Evolutionary conservation across 2,888 invertebrate genomes (phyloP).

Genomic region (Orthonevra nobilis): DNA sequence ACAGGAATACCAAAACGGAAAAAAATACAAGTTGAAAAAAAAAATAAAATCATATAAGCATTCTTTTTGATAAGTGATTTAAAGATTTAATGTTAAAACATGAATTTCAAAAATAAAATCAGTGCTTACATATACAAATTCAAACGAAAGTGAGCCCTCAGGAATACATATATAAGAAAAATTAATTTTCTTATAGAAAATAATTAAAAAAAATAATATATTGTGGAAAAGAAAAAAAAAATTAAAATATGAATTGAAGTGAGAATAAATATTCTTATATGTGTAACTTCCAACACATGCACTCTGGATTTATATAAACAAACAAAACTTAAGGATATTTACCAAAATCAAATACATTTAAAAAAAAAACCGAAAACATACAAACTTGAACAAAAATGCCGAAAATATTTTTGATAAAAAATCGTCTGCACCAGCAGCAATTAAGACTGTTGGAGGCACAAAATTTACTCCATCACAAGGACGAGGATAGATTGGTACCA

Average conservation of each 20-base stretch:
- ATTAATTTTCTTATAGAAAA: slow-evolving; percentile 40
- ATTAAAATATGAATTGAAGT: slow-evolving; percentile 52
- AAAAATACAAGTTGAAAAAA: slow-evolving; percentile 48
- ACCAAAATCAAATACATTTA: slow-evolving; percentile 20
- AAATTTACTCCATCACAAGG: slow-evolving; percentile 87
- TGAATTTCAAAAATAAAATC: slow-evolving; percentile 62
- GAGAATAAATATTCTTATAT: slow-evolving; percentile 32
- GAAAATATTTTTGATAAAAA: slow-evolving; percentile 95
- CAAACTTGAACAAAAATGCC: slow-evolving; percentile 84
- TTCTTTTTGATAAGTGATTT: no score
- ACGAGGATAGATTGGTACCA: slow-evolving; percentile 83
- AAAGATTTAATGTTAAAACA: slow-evolving; percentile 49
- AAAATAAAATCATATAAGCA: slow-evolving; percentile 30
- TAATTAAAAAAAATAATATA: slow-evolving; percentile 43
- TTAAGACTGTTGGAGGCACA: slow-evolving; percentile 90
- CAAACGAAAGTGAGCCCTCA: slow-evolving; percentile 67
- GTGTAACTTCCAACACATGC: slow-evolving; percentile 72
- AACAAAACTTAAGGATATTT: slow-evolving; percentile 28
- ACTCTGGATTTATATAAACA: slow-evolving; percentile 75
- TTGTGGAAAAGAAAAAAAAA: slow-evolving; percentile 35
- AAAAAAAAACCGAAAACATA: slow-evolving; percentile 39
- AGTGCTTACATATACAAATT: slow-evolving; percentile 60
- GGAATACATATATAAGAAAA: slow-evolving; percentile 29
- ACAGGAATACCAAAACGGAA: slow-evolving; percentile 58
- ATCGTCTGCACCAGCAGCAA: slow-evolving; percentile 95